Conservation (phyloP, 2,113 vertebrate genomes). For the Marmota monax region DNA sequence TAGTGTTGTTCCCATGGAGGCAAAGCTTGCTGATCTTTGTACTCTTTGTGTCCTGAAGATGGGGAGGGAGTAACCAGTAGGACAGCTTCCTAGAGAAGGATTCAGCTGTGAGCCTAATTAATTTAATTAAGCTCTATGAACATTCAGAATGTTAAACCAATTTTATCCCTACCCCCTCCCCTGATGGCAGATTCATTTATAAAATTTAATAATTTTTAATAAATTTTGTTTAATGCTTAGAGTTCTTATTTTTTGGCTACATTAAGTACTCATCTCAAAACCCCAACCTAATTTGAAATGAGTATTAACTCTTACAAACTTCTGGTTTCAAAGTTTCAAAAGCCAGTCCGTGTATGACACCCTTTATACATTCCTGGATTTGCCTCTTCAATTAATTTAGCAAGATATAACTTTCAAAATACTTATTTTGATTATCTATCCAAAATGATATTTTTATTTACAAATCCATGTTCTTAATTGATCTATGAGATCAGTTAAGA, state of each 20-base stretch:
- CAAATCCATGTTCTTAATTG: not conserved
- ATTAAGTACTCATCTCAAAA: conserved; percentile 2
- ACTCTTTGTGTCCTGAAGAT: not conserved
- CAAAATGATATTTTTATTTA: not conserved
- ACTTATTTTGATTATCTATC: conserved; percentile 1
- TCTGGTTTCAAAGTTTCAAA: conserved; percentile 24
- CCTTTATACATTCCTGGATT: not conserved
- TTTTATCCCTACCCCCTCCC: not conserved
- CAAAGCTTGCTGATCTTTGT: not conserved
- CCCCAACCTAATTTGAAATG: not conserved
- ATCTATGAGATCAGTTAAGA: not conserved
- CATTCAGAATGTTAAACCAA: conserved; percentile 15
- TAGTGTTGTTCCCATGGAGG: not conserved
- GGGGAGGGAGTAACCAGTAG: not conserved
- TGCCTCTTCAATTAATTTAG: not conserved
- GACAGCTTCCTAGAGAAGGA: not conserved
- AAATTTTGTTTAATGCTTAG: not conserved
- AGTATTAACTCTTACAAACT: not conserved
- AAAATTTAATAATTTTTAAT: not conserved
- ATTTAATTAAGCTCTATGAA: not conserved
- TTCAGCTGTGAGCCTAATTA: conserved; percentile 11
- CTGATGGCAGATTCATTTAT: not conserved
- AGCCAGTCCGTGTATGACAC: not conserved
- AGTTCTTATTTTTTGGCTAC: conserved; percentile 19
- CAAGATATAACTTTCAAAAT: conserved; percentile 7